These are phyloP conservation scores for Campylorhamphus procurvoides DNA, from an alignment of 2,113 vertebrate species.

Conservation along the genomic window DNA sequence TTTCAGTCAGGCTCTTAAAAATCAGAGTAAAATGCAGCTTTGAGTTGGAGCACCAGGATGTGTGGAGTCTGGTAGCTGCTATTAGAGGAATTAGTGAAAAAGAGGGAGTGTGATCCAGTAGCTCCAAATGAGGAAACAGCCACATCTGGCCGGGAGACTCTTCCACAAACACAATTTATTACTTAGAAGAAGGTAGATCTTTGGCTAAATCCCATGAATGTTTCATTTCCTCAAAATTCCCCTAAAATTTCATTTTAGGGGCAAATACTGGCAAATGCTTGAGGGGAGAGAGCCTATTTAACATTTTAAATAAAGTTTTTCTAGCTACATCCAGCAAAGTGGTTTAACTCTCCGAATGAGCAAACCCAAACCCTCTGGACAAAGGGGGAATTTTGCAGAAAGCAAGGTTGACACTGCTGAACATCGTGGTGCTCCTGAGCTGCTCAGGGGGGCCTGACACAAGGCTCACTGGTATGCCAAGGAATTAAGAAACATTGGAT, in stretches of 20 bases:
- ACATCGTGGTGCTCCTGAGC: not conserved
- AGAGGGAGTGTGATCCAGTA: not conserved
- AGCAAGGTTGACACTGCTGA: not conserved
- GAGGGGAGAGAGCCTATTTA: not conserved
- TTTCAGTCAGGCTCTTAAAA: not conserved
- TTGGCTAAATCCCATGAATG: slow-evolving; percentile 8
- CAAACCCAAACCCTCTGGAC: accelerated
- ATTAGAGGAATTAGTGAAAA: not conserved
- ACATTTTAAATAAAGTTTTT: not conserved
- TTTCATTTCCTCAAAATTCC: slow-evolving; percentile 54
- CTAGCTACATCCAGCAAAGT: not conserved
- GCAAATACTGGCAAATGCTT: not conserved
- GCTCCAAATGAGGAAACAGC: not conserved
- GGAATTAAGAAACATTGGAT: not conserved
- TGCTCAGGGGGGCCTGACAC: not conserved
- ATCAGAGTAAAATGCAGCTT: not conserved
- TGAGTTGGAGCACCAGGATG: not conserved
- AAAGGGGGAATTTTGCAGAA: not conserved
- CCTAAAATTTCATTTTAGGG: slow-evolving; percentile 35
- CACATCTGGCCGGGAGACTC: not conserved
- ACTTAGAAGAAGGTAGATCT: not conserved
- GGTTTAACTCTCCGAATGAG: not conserved
- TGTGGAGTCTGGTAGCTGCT: not conserved
- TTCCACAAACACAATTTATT: not conserved
- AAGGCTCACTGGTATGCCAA: not conserved